phyloP scores from a whole-genome alignment of 30 jellyfish, hydroid and myxozoan species.

The Cassiopea andromeda region DNA sequence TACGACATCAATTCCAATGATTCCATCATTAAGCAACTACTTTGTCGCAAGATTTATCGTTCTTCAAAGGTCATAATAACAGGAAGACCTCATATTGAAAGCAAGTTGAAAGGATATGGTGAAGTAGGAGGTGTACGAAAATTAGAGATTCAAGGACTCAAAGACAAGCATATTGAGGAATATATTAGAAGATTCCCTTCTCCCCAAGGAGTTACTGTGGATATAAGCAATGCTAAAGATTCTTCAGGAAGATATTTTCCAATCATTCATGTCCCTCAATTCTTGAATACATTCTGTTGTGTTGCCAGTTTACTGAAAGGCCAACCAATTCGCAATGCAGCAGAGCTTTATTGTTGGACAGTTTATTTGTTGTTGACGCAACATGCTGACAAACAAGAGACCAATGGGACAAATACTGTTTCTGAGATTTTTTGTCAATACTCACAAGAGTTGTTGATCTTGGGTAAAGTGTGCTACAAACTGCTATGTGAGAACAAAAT shows the following conservation, averaged over 20 bases:
- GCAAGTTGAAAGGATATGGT: background rate
- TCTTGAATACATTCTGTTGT: background rate
- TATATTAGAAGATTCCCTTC: background rate
- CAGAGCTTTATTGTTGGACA: background rate
- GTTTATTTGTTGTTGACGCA: background rate
- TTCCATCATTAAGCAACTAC: background rate
- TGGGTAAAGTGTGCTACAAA: background rate
- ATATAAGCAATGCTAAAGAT: background rate
- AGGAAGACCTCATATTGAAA: background rate
- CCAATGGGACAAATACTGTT: background rate
- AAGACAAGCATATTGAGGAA: background rate
- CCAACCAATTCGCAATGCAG: background rate
- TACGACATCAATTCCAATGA: background rate
- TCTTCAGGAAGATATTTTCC: background rate
- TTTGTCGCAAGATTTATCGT: background rate
- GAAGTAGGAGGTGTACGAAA: background rate
- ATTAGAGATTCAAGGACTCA: background rate
- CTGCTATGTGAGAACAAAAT: background rate
- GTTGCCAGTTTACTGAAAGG: background rate
- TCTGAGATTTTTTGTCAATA: background rate
- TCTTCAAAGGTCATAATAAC: background rate
- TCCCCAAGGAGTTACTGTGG: background rate
- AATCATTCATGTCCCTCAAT: background rate
- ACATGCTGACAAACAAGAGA: background rate
- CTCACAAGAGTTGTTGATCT: background rate